Evolutionary conservation across 2,797 vertebrate genomes (phyloP).

Genomic region (Bryconaethiops microstoma): DNA sequence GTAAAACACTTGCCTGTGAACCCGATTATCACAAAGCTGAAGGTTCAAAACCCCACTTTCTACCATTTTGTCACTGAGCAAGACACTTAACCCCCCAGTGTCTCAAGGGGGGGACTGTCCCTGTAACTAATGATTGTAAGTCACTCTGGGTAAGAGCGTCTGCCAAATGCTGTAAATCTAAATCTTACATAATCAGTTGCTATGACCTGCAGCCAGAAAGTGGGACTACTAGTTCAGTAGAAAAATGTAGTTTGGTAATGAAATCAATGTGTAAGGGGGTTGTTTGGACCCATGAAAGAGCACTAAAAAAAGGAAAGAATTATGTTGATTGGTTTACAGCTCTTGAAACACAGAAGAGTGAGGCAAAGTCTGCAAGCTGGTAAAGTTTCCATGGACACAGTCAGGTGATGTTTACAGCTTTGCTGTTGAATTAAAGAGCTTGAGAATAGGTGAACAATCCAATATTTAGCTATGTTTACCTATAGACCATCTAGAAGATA

Average conservation of each 20-base stretch:
- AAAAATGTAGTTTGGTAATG: not conserved
- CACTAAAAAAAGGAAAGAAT: not conserved
- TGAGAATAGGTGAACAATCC: not conserved
- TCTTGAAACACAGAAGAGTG: not conserved
- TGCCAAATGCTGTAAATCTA: not conserved
- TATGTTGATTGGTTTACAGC: not conserved
- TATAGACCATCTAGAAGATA: conserved; percentile 54
- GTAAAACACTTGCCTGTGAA: too few species aligned
- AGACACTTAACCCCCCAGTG: too few species aligned
- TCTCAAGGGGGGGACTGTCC: too few species aligned
- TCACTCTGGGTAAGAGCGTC: too few species aligned
- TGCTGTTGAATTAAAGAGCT: not conserved
- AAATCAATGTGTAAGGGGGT: not conserved
- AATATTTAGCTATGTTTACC: not conserved
- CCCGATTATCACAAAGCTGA: too few species aligned
- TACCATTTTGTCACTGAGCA: too few species aligned
- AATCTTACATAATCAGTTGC: not conserved
- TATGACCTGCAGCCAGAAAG: not conserved
- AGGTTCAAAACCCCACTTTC: too few species aligned
- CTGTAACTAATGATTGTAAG: too few species aligned
- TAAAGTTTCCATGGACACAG: not conserved
- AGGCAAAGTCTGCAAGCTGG: not conserved
- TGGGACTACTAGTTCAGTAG: too few species aligned
- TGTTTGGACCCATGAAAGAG: not conserved
- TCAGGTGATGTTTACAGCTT: conserved; percentile 59